phyloP scores from a whole-genome alignment of 2,797 vertebrate genomes.

The Danio aesculapii region DNA sequence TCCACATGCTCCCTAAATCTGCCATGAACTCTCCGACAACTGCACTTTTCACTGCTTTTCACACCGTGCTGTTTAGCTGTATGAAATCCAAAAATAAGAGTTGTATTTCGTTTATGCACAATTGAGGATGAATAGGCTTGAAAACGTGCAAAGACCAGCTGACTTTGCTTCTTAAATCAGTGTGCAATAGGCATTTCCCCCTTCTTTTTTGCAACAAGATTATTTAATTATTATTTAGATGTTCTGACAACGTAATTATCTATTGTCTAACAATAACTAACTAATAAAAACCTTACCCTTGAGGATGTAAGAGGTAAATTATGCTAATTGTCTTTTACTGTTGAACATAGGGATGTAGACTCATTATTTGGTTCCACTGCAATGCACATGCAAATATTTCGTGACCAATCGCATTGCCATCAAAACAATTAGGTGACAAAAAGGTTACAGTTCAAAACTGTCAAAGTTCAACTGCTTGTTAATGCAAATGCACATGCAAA shows the following conservation, averaged over 20 bases:
- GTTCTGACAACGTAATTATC: neutral
- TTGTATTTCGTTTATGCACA: neutral
- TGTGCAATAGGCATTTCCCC: too few species aligned
- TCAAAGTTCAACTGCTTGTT: too few species aligned
- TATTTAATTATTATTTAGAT: neutral
- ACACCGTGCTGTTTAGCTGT: neutral
- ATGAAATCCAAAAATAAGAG: neutral
- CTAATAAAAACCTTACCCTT: neutral
- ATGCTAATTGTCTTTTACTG: neutral
- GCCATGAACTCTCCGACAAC: neutral
- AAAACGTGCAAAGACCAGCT: neutral
- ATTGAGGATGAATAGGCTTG: neutral
- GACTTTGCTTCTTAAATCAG: neutral
- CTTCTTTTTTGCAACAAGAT: too few species aligned
- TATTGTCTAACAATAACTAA: neutral
- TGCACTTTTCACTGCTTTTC: neutral
- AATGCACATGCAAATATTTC: too few species aligned
- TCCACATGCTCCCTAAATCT: conserved; percentile 29
- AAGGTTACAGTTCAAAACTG: too few species aligned
- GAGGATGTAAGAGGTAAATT: neutral
- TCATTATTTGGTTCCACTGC: too few species aligned
- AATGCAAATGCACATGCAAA: too few species aligned
- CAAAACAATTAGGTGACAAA: too few species aligned
- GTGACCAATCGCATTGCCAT: too few species aligned
- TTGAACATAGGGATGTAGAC: neutral